phyloP scores from a whole-genome alignment of 2,113 vertebrate species.

The Thunnus thynnus region DNA sequence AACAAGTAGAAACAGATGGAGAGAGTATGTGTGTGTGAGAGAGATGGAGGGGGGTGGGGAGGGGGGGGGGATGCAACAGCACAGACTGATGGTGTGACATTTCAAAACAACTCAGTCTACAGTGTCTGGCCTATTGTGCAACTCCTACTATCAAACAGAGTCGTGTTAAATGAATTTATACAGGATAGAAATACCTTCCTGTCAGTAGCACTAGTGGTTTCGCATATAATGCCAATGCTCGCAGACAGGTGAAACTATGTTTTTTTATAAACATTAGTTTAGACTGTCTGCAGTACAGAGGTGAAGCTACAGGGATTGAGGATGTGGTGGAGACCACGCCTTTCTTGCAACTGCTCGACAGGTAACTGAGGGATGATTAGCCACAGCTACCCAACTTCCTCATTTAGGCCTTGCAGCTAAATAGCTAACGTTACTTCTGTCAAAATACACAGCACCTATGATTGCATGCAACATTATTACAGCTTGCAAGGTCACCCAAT shows the following conservation, averaged over 20 bases:
- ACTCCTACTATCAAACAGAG: background rate
- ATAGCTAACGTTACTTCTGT: background rate
- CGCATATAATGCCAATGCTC: background rate
- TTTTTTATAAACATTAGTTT: background rate
- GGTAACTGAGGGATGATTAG: constrained; percentile 6
- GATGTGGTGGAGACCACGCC: background rate
- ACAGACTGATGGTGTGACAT: constrained; percentile 25
- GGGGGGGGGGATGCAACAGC: background rate
- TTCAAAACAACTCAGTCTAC: constrained; percentile 41
- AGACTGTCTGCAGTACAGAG: background rate
- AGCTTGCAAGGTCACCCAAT: constrained; percentile 3
- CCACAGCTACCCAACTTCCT: constrained; percentile 52
- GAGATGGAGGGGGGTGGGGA: background rate
- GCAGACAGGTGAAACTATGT: background rate
- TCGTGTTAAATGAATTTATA: background rate
- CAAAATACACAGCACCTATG: background rate
- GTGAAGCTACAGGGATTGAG: background rate
- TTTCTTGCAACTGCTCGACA: constrained; percentile 32
- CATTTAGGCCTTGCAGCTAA: constrained; percentile 18
- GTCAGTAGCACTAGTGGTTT: background rate
- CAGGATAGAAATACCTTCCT: background rate
- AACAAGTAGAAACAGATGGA: constrained; percentile 24
- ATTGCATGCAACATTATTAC: background rate
- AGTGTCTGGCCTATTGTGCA: constrained; percentile 6
- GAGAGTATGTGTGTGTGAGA: constrained; percentile 7